Conservation (phyloP, 2,113 vertebrate species). For the Strix uralensis region DNA sequence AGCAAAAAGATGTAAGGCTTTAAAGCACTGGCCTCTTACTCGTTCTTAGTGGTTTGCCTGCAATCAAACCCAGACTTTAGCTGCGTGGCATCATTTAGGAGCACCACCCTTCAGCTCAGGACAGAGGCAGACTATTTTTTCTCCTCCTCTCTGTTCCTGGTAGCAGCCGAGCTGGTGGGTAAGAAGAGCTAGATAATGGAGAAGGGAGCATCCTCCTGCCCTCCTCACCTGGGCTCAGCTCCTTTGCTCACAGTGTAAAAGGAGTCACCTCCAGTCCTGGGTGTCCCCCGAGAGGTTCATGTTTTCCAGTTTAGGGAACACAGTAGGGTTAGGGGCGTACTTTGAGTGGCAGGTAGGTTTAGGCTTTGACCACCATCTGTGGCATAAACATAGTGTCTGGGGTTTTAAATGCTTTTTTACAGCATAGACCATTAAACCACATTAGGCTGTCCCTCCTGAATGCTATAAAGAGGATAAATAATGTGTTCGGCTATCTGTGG, state of each 20-base stretch:
- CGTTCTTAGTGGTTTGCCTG: not conserved
- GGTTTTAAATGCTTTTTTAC: not conserved
- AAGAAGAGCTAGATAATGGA: not conserved
- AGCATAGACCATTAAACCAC: not conserved
- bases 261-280: not conserved
- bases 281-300: rapidly evolving
- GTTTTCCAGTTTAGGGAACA: not conserved
- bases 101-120: not conserved
- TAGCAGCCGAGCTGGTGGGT: not conserved
- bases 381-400: rapidly evolving
- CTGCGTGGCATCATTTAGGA: rapidly evolving
- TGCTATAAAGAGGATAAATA: not conserved
- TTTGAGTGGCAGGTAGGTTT: not conserved
- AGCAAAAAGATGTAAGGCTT: not conserved
- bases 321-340: rapidly evolving
- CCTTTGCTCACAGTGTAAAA: not conserved
- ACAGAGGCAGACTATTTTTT: not conserved
- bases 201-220: rapidly evolving
- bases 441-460: not conserved
- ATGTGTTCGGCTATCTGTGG: not conserved
- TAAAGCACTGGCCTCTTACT: not conserved
- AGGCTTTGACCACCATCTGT: not conserved
- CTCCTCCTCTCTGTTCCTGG: not conserved
- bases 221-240: not conserved
- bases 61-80: not conserved